These are phyloP conservation scores for Saturnia japonica DNA, from an alignment of 2,888 invertebrate species.

Conservation along the genomic window DNA sequence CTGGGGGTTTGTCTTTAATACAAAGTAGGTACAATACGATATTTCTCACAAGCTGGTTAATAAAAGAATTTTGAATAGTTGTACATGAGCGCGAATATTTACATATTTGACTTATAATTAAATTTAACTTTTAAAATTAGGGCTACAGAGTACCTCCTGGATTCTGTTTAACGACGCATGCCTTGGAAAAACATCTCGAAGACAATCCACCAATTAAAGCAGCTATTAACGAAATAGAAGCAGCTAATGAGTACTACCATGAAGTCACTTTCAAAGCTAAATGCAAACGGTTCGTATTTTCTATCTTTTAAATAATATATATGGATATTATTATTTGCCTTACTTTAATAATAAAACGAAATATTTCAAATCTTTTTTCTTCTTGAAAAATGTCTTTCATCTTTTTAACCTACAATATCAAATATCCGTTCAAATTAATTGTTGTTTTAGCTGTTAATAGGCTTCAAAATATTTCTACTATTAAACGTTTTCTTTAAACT, in stretches of 20 bases:
- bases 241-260: slow-evolving; percentile 74
- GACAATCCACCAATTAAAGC: slow-evolving; percentile 63
- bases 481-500: too few relatives aligned
- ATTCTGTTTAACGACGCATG: slow-evolving; percentile 85
- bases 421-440: neutral
- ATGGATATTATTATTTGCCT: too few relatives aligned
- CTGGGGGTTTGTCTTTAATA: too few relatives aligned
- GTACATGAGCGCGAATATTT: neutral
- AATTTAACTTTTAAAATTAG: slow-evolving; percentile 38
- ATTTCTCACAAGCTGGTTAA: neutral
- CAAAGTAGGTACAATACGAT: too few relatives aligned
- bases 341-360: too few relatives aligned
- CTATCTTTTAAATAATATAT: too few relatives aligned
- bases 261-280: slow-evolving; percentile 72
- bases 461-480: neutral
- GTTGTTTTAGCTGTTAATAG: neutral
- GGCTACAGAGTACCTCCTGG: slow-evolving; percentile 85
- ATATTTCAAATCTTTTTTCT: neutral
- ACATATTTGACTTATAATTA: too few relatives aligned
- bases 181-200: slow-evolving; percentile 83
- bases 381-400: neutral
- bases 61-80: neutral
- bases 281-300: slow-evolving; percentile 62
- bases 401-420: neutral
- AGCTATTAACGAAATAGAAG: slow-evolving; percentile 76